Base-by-base conservation (phyloP, 1,140 invertebrate species). In the Hylaeus anthracinus region DNA sequence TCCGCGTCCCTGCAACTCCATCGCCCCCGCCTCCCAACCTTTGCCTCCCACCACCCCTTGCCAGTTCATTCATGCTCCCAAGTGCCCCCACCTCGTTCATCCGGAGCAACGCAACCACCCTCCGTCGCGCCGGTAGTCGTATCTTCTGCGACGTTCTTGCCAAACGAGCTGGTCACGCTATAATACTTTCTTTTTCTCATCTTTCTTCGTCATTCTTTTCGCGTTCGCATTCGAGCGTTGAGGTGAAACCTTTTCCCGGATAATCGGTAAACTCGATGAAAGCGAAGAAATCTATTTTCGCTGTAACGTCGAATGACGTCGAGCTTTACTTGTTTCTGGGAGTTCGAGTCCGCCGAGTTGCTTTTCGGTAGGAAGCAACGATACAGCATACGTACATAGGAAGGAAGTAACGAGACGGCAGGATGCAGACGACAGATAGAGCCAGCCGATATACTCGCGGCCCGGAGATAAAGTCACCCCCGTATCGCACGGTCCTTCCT, bases 11-110 rank as follows among this genome's bases (percentile, higher is more conserved):
- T 77, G 71, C 82, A 80, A 71, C 81, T 39, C 66, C 76, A 72
- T 84, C 78, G 75, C 86, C 84, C 37, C 77, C 79, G 60, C 71
- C 67, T 79, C 64, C 75, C 71, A 51, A n/a, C 26, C 77, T 70
- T 71, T 26, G 61, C 72, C 83, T 70, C 84, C 87, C 86, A 87
- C 87, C 81, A 79, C 76, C 86, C 84, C 85, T 74, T 60, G 74
- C 71, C 82, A 71, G 83, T 92, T 92, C 92, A 93, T 93, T 93
- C 92, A 93, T 93, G 86, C 81, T 91, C 90, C 82, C 82, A 88
- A 53, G 73, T 74, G 74, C 79, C 84, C 81, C 82, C 79, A 80
- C 80, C 78, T 56, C 55, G 74, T 26, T 60, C 73, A 79, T 79
- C 82, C 81, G 72, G 69, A 86, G 67, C 83, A 81, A 85, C 82